Evolutionary conservation across 2,113 vertebrate species (phyloP).

Genomic region (Podilymbus podiceps): DNA sequence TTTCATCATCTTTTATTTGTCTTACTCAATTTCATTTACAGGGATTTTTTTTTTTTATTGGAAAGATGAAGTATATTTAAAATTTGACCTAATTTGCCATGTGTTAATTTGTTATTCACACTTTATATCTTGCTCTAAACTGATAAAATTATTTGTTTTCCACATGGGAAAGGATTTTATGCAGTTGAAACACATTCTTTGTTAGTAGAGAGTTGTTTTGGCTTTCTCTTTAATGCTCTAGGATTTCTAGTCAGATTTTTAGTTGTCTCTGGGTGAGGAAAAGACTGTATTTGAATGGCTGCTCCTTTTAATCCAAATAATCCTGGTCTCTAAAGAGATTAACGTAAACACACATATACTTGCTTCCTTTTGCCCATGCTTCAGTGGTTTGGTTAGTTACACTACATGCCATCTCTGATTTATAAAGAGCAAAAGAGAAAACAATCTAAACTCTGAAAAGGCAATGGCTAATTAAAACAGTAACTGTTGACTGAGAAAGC

Average conservation of each 20-base stretch:
- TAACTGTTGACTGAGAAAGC: not conserved
- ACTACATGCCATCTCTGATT: not conserved
- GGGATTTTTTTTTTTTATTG: not conserved
- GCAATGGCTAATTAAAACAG: not conserved
- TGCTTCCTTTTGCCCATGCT: not conserved
- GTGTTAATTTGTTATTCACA: conserved; percentile 32
- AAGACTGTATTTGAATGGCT: not conserved
- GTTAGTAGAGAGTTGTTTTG: not conserved
- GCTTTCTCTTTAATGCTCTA: conserved; percentile 9
- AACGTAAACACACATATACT: not conserved
- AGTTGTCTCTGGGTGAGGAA: conserved; percentile 13
- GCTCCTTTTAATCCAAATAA: conserved; percentile 54
- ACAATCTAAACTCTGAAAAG: not conserved
- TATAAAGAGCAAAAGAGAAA: not conserved
- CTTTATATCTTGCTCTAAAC: conserved; percentile 19
- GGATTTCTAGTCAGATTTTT: conserved; percentile 46
- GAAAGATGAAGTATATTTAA: not conserved
- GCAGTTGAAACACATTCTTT: not conserved
- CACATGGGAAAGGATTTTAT: conserved; percentile 19
- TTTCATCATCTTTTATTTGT: not conserved
- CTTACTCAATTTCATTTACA: not conserved
- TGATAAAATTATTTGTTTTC: conserved; percentile 10
- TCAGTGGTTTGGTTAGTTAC: conserved; percentile 1
- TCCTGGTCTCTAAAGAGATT: conserved; percentile 62
- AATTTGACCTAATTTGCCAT: not conserved